Conservation (phyloP, 2,113 vertebrate species). For the Pagrus major region DNA sequence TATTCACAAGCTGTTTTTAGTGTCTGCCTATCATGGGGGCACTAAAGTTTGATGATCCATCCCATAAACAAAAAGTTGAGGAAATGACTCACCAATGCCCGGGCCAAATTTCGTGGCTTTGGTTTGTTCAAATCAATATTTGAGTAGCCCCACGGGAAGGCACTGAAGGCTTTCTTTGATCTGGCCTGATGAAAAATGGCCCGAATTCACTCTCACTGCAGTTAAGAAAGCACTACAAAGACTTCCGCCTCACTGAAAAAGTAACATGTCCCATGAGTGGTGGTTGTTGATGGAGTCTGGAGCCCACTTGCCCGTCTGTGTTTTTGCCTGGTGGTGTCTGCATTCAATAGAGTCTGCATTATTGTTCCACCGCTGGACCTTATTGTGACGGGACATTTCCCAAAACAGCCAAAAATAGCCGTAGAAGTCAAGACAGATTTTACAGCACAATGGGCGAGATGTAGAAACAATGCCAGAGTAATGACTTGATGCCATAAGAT, state of each 20-base stretch:
- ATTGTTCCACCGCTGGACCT: constrained; percentile 45
- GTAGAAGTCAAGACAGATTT: constrained; percentile 36
- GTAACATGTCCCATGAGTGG: constrained; percentile 41
- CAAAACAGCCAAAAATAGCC: constrained; percentile 52
- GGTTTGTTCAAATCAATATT: constrained; percentile 37
- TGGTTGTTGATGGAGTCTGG: constrained; percentile 61
- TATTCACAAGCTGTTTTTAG: constrained; percentile 27
- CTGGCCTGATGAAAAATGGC: constrained; percentile 35
- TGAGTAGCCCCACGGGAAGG: constrained; percentile 12
- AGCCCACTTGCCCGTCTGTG: constrained; percentile 35
- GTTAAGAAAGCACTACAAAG: constrained; percentile 43
- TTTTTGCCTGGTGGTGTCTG: constrained; percentile 26
- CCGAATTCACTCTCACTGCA: constrained; percentile 24
- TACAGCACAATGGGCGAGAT: constrained; percentile 43
- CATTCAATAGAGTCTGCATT: constrained; percentile 44
- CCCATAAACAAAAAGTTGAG: constrained; percentile 23
- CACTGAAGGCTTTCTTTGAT: constrained; percentile 45
- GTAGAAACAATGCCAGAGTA: constrained; percentile 45
- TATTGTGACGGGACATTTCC: constrained; percentile 56
- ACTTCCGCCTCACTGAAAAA: constrained; percentile 8
- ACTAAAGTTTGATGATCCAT: constrained; percentile 35
- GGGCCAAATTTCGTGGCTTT: background rate
- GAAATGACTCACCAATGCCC: background rate
- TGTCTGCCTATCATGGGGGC: constrained; percentile 25
- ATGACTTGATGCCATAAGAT: constrained; percentile 3